phyloP scores from a whole-genome alignment of 2,888 invertebrate species.

The Polylopha cassiicola region DNA sequence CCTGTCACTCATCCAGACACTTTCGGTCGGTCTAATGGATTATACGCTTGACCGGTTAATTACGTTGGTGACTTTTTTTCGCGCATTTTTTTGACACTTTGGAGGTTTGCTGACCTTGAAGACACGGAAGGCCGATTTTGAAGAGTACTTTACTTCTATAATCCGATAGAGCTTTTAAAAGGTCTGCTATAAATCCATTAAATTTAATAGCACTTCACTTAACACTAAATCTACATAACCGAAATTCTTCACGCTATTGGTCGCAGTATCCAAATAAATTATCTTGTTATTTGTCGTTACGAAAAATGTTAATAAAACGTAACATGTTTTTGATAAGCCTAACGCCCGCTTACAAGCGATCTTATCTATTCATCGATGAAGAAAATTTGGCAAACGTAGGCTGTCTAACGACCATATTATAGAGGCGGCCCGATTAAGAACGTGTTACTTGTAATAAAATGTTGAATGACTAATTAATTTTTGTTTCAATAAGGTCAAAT shows the following conservation, averaged over 20 bases:
- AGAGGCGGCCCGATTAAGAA: too few species aligned
- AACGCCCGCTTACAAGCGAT: slow-evolving; percentile 15
- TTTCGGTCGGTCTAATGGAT: slow-evolving; percentile 28
- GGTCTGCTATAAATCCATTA: slow-evolving; percentile 7
- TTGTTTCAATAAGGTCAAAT: too few species aligned
- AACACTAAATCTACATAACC: too few species aligned
- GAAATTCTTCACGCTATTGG: too few species aligned
- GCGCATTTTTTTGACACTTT: slow-evolving; percentile 33
- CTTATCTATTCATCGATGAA: slow-evolving; percentile 19
- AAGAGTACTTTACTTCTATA: slow-evolving; percentile 41
- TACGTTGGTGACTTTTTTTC: slow-evolving; percentile 37
- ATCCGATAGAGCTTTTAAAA: slow-evolving; percentile 17
- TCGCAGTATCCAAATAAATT: slow-evolving; percentile 1
- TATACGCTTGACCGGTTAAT: slow-evolving; percentile 34
- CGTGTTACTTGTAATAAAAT: too few species aligned
- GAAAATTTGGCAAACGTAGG: slow-evolving; percentile 18
- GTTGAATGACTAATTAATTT: too few species aligned
- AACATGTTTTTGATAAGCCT: slow-evolving; percentile 15
- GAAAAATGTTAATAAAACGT: slow-evolving; percentile 1
- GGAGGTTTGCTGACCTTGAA: slow-evolving; percentile 45
- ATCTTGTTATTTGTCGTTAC: neutral
- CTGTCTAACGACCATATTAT: too few species aligned
- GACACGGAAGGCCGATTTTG: slow-evolving; percentile 52
- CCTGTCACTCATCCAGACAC: slow-evolving; percentile 35
- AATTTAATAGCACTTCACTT: too few species aligned